These are phyloP conservation scores for Aphelinus certus DNA, from an alignment of 1,140 invertebrate species.

Conservation along the genomic window DNA sequence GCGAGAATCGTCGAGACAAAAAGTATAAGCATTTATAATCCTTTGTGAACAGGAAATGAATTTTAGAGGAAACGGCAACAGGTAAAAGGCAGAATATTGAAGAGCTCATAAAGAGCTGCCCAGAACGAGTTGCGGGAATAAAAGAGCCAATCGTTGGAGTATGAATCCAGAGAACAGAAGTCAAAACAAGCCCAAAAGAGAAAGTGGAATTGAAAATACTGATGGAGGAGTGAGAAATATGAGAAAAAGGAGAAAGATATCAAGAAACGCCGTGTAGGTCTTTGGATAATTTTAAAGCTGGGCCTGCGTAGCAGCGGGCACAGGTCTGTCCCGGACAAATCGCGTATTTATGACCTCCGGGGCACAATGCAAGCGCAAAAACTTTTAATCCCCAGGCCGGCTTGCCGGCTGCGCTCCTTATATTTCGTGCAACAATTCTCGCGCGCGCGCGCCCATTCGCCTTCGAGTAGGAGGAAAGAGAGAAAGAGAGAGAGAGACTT, in stretches of 20 bases:
- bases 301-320: too few relatives aligned
- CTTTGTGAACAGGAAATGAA: too few relatives aligned
- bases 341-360: conserved; percentile 59
- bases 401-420: conserved; percentile 37
- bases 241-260: conserved; percentile 29
- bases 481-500: conserved; percentile 27
- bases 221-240: conserved; percentile 48
- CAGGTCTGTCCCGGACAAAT: conserved; percentile 56
- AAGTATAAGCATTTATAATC: too few relatives aligned
- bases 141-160: too few relatives aligned
- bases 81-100: too few relatives aligned
- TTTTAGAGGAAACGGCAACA: too few relatives aligned
- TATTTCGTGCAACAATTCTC: conserved; percentile 47
- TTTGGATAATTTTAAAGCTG: conserved; percentile 39
- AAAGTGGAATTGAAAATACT: conserved; percentile 16
- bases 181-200: neutral
- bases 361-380: conserved; percentile 50
- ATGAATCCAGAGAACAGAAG: too few relatives aligned
- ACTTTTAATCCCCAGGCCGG: conserved; percentile 56
- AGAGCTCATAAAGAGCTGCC: too few relatives aligned
- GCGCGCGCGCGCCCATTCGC: conserved; percentile 37
- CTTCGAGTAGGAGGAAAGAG: neutral
- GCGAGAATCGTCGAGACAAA: too few relatives aligned
- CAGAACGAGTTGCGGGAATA: too few relatives aligned
- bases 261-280: conserved; percentile 19